Percentiles rank a stretch among this genome's conserved stretches.
Evolutionary conservation across 2,113 vertebrate species (phyloP).

Genomic region (Myanophis thanlyinensis): DNA sequence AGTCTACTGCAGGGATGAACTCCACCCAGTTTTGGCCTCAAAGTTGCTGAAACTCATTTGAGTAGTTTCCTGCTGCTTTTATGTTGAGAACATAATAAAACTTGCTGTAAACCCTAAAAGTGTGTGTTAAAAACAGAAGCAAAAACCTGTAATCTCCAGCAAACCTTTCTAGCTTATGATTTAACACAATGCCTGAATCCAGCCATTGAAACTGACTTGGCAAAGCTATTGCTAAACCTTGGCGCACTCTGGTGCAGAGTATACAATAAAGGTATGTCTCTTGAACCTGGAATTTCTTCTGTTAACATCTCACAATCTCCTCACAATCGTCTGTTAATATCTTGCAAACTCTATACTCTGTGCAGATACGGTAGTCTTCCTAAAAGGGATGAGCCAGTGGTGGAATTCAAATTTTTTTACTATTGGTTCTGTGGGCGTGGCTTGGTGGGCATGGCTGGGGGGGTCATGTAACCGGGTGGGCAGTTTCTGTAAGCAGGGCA

Average conservation of each 20-base stretch:
- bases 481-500: no score
- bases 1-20: not conserved
- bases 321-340: no score
- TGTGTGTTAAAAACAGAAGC: not conserved
- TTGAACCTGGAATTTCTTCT: not conserved
- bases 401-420: no score
- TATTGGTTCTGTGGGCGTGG: no score
- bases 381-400: not conserved
- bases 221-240: not conserved
- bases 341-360: not conserved
- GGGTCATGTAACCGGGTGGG: no score
- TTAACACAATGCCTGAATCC: not conserved
- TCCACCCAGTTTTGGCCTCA: not conserved
- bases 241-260: not conserved
- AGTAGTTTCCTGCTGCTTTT: not conserved
- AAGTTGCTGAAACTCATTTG: not conserved
- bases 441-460: no score
- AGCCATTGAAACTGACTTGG: not conserved
- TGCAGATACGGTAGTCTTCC: not conserved
- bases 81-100: not conserved
- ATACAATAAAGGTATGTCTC: not conserved
- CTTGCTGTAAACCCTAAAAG: not conserved
- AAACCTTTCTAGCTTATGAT: not conserved
- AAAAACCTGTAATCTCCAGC: not conserved
- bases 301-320: not conserved